phyloP scores from a whole-genome alignment of 1,140 invertebrate species.

The Sitophilus oryzae region DNA sequence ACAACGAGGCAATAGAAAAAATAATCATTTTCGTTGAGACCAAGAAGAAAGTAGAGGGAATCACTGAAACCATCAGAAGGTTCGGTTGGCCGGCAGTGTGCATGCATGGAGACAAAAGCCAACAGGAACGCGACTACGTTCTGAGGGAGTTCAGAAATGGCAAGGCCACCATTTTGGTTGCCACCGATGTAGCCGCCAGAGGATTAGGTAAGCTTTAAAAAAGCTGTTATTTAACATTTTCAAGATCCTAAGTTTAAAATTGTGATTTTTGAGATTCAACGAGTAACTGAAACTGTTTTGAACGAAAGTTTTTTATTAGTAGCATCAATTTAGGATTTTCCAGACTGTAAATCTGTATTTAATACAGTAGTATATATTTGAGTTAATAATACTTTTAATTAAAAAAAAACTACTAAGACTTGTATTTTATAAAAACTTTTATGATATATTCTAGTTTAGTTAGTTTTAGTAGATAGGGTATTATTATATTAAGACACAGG shows the following conservation, averaged over 20 bases:
- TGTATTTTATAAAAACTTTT: too few species aligned
- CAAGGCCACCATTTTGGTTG: conserved; percentile 86
- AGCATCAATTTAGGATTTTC: conserved; percentile 40
- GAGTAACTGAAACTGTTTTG: background rate
- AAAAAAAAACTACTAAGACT: too few species aligned
- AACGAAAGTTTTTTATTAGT: conserved; percentile 26
- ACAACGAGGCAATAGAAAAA: conserved; percentile 81
- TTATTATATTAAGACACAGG: background rate
- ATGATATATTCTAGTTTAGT: background rate
- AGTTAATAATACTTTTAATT: background rate
- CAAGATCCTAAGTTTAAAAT: background rate
- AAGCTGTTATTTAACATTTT: background rate
- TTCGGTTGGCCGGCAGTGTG: conserved; percentile 87
- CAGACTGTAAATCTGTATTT: conserved; percentile 41
- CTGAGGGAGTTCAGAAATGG: conserved; percentile 90
- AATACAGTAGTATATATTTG: background rate
- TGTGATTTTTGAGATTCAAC: conserved; percentile 2
- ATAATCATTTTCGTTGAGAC: conserved; percentile 96
- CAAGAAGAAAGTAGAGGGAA: conserved; percentile 92
- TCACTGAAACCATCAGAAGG: conserved; percentile 80
- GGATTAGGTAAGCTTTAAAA: conserved; percentile 83
- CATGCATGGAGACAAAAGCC: conserved; percentile 97
- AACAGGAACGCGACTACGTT: conserved; percentile 93
- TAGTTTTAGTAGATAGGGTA: background rate
- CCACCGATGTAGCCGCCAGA: conserved; percentile 96